phyloP scores from a whole-genome alignment of 2,113 vertebrate species.

The Psettodes erumei region DNA sequence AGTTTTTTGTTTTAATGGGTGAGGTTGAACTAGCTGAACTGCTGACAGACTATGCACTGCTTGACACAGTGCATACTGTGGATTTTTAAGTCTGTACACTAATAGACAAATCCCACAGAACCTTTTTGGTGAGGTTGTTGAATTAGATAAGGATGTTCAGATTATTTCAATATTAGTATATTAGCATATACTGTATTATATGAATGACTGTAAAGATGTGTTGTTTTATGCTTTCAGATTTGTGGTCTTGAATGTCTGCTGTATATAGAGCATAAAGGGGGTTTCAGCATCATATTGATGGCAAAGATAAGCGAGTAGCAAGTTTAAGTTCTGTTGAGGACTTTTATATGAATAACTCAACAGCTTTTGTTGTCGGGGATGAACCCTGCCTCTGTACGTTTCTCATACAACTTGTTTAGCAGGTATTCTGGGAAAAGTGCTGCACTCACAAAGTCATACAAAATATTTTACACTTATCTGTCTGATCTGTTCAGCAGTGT shows the following conservation, averaged over 20 bases:
- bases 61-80: slow-evolving; percentile 1
- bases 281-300: background rate
- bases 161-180: background rate
- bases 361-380: slow-evolving; percentile 16
- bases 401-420: slow-evolving; percentile 57
- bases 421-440: slow-evolving; percentile 52
- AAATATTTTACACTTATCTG: background rate
- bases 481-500: background rate
- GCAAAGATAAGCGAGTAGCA: background rate
- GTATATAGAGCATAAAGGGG: slow-evolving; percentile 3
- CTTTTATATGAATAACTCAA: slow-evolving; percentile 30
- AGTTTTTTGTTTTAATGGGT: slow-evolving; percentile 14
- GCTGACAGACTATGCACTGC: slow-evolving; percentile 21
- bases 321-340: background rate
- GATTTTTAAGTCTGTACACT: background rate
- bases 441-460: background rate
- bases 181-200: background rate
- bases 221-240: slow-evolving; percentile 1
- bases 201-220: background rate
- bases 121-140: background rate
- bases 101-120: background rate
- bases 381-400: slow-evolving; percentile 41
- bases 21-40: slow-evolving; percentile 18
- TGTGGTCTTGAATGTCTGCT: slow-evolving; percentile 7
- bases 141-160: background rate